phyloP scores from a whole-genome alignment of 2,113 vertebrate genomes.

The Odobenus rosmarus region DNA sequence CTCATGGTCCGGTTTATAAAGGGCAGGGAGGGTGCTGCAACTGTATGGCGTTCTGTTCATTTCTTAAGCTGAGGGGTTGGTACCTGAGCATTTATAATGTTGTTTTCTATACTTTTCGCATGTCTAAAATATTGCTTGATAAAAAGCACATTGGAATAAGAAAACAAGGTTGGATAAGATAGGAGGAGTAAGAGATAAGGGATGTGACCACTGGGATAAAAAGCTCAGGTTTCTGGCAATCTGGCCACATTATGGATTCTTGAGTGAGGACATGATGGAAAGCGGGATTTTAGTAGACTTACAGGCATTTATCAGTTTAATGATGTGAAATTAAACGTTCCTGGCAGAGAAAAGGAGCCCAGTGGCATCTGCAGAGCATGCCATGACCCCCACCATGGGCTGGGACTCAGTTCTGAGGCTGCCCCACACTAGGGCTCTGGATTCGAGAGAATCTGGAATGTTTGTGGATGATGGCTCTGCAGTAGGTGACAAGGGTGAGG shows the following conservation, averaged over 20 bases:
- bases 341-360: not conserved
- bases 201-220: not conserved
- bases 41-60: not conserved
- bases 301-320: not conserved
- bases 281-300: not conserved
- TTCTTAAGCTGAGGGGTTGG: not conserved
- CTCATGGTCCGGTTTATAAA: not conserved
- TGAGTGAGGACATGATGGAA: not conserved
- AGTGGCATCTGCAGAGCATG: not conserved
- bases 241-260: not conserved
- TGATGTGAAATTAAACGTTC: not conserved
- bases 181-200: not conserved
- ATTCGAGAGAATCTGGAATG: not conserved
- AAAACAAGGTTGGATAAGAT: not conserved
- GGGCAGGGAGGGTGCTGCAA: no score
- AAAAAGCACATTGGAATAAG: not conserved
- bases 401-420: not conserved
- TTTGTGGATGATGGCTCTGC: not conserved
- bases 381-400: not conserved
- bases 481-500: not conserved
- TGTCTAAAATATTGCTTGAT: not conserved
- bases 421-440: not conserved
- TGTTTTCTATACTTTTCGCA: not conserved
- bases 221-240: not conserved
- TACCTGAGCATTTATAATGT: not conserved